phyloP scores from a whole-genome alignment of 2,888 invertebrate genomes.

The Nasonia oneida region DNA sequence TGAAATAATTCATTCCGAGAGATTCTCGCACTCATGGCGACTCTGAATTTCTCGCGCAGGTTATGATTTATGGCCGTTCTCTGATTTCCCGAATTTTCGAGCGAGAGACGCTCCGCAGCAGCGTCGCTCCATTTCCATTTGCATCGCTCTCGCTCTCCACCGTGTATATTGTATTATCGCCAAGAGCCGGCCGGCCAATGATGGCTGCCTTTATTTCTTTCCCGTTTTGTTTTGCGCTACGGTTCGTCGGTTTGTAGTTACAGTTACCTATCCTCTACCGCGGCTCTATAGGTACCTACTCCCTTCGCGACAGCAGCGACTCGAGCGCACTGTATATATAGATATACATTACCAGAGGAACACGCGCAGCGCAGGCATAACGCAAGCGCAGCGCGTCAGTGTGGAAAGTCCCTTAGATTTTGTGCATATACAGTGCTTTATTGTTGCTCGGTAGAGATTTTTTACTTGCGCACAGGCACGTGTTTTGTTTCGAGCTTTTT shows the following conservation, averaged over 20 bases:
- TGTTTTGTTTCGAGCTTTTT: background rate
- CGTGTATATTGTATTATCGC: conserved; percentile 22
- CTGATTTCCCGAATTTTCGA: background rate
- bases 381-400: background rate
- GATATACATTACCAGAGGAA: too few relatives aligned
- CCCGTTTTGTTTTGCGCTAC: background rate
- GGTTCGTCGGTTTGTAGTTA: background rate
- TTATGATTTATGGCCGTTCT: too few relatives aligned
- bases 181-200: conserved; percentile 73
- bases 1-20: background rate
- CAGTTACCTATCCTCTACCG: background rate
- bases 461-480: background rate
- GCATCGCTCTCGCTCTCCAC: background rate
- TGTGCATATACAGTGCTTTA: background rate
- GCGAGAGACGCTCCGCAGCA: background rate
- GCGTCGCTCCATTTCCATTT: background rate
- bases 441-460: conserved; percentile 5
- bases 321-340: background rate
- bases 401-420: too few relatives aligned
- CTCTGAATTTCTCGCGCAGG: background rate
- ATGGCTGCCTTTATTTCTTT: conserved; percentile 65
- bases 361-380: too few relatives aligned
- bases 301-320: conserved; percentile 2
- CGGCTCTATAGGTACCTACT: background rate
- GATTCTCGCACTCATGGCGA: background rate